These are phyloP conservation scores for Zaprionus obscuricornis DNA, from an alignment of 2,888 invertebrate genomes.

Conservation along the genomic window DNA sequence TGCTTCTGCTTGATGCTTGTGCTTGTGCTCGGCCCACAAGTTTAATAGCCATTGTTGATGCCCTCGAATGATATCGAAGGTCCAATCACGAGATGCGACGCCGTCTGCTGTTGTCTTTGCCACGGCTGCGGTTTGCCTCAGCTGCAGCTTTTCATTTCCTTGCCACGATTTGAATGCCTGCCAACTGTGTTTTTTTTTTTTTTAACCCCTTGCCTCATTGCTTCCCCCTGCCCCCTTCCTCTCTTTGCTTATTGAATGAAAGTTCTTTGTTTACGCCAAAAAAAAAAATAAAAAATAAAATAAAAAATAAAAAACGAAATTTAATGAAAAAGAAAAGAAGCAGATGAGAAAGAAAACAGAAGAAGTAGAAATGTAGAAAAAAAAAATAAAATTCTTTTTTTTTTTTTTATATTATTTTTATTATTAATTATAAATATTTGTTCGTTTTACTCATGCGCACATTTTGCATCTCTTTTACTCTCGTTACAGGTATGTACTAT, in stretches of 20 bases:
- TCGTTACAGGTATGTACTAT: conserved; percentile 54
- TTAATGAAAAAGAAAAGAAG: too few species aligned
- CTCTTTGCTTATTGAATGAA: conserved; percentile 37
- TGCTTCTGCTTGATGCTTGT: not conserved
- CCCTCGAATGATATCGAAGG: conserved; percentile 65
- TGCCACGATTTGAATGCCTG: conserved; percentile 40
- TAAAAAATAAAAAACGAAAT: too few species aligned
- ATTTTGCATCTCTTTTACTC: conserved; percentile 10
- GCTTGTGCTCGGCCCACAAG: too few species aligned
- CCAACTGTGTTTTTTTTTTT: conserved; percentile 35
- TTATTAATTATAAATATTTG: conserved; percentile 43
- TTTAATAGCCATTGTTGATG: conserved; percentile 53
- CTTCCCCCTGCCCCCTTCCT: not conserved
- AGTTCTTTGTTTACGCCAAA: conserved; percentile 42
- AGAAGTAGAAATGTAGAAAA: too few species aligned
- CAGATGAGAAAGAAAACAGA: too few species aligned
- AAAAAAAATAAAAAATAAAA: too few species aligned
- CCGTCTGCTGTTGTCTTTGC: conserved; percentile 13
- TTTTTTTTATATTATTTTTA: not conserved
- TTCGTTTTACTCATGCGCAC: conserved; percentile 9
- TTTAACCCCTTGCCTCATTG: not conserved
- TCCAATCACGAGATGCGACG: conserved; percentile 55
- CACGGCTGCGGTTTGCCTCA: conserved; percentile 9
- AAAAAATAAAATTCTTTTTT: conserved; percentile 1
- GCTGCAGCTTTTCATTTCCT: conserved; percentile 35